Evolutionary conservation across 1,140 invertebrate species (phyloP), one percentile per base, ranked within the genome.

Genomic region (Drosophila subobscura): DNA sequence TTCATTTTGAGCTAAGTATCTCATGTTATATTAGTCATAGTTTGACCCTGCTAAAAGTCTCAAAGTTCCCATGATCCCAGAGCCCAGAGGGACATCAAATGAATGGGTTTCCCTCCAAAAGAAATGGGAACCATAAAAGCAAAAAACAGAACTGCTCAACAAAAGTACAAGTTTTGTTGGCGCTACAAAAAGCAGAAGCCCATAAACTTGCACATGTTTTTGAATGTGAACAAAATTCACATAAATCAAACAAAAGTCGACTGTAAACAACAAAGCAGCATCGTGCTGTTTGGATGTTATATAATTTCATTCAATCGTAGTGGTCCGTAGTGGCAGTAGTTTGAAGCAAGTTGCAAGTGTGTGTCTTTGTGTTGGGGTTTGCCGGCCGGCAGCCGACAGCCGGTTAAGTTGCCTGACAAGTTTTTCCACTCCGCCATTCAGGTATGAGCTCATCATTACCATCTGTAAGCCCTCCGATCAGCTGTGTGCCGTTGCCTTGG

Each of bases 371-470:
- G 5, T 49, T 44, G 40, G 8, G 33, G 20, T 68, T 45, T 49
- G 83, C 83, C 84, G 84, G 83, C 83, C 83, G 84, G 83, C 79
- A 56, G 33, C 4, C 33, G 29, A 84, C 79, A 52, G 72, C 76
- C 76, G 79, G 79, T 59, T 54, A 72, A 79, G 84, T 89, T 73
- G 84, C 49, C 79, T 65, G 58, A 89, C 83, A 83, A 83, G 83
- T 84, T 86, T 88, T 86, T 83, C 74, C 71, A 79, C 81, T 86
- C 67, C 42, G 37, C 50, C 45, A 51, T 41, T 37, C 53, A 49
- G 57, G 45, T 51, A 50, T 76, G 72, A 59, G 72, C 47, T 59
- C 74, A 83, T 85, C 77, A 77, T 37, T 60, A 50, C 61, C 67
- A 83, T 79, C 77, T 52, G 50, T 56, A 47, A 68, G 16, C 16